Evolutionary conservation across 2,888 invertebrate genomes (phyloP).

Genomic region (Alentia gelatinosa): DNA sequence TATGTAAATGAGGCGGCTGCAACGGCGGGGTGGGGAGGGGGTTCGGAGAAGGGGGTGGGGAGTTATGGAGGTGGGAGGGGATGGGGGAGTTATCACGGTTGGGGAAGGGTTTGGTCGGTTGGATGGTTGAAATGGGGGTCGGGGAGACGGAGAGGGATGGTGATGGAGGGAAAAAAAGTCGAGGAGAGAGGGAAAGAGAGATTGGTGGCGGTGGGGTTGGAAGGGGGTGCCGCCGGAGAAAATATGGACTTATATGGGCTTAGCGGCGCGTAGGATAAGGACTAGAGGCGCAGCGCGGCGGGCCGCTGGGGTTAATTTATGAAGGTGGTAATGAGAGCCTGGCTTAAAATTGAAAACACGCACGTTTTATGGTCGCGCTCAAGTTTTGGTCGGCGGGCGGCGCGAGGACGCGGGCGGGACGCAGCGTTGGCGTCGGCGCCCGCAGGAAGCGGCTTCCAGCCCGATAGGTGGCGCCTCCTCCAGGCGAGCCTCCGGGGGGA

Average conservation of each 20-base stretch:
- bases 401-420: neutral
- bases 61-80: neutral
- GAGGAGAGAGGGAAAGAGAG: neutral
- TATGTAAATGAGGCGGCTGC: constrained; percentile 43
- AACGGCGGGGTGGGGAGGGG: neutral
- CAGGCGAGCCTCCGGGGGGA: neutral
- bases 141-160: neutral
- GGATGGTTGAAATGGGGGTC: neutral
- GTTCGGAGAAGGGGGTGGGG: neutral
- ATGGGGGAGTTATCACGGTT: neutral
- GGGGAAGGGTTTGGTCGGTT: neutral
- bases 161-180: neutral
- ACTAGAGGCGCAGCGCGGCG: neutral
- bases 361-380: constrained; percentile 33
- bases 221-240: neutral
- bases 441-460: neutral
- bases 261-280: neutral
- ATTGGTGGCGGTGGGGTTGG: neutral
- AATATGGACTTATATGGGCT: constrained; percentile 54
- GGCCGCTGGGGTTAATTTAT: constrained; percentile 34
- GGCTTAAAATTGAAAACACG: constrained; percentile 52
- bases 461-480: neutral
- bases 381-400: neutral
- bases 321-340: constrained; percentile 34
- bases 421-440: neutral